Conservation (phyloP, 2,888 invertebrate genomes). For the Seira ritae region DNA sequence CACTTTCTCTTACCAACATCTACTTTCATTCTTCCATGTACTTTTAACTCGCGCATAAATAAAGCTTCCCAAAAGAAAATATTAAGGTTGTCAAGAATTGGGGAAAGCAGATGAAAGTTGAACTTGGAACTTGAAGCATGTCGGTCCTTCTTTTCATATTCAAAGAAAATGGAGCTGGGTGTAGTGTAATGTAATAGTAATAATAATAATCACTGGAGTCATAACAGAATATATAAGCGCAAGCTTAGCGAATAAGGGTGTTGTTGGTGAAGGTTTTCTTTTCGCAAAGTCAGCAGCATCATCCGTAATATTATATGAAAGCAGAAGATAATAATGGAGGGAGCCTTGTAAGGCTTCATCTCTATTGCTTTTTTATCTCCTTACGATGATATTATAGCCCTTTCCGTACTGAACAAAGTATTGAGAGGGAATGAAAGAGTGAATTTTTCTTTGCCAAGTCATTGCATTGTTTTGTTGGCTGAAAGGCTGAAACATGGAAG, state of each 20-base stretch:
- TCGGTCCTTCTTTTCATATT: background rate
- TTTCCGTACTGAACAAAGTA: too few relatives aligned
- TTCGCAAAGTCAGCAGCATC: background rate
- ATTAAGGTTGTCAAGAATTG: background rate
- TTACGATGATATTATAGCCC: background rate
- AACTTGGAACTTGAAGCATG: conserved; percentile 4
- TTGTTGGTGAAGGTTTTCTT: background rate
- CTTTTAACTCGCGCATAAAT: background rate
- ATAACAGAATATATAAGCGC: background rate
- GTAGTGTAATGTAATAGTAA: background rate
- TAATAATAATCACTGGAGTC: background rate
- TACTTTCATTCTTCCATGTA: too few relatives aligned
- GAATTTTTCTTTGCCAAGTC: background rate
- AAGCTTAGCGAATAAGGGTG: background rate
- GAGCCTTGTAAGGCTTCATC: conserved; percentile 1
- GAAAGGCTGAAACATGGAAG: background rate
- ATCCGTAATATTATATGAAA: background rate
- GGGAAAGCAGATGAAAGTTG: background rate
- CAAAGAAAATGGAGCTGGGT: background rate
- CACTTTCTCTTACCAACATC: background rate
- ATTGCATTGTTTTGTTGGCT: background rate
- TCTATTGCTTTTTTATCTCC: background rate
- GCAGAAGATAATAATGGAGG: background rate
- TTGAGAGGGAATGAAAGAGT: background rate
- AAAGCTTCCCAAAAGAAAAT: background rate